Conservation (phyloP, 2,888 invertebrate species). For the Temnothorax ravouxi region DNA sequence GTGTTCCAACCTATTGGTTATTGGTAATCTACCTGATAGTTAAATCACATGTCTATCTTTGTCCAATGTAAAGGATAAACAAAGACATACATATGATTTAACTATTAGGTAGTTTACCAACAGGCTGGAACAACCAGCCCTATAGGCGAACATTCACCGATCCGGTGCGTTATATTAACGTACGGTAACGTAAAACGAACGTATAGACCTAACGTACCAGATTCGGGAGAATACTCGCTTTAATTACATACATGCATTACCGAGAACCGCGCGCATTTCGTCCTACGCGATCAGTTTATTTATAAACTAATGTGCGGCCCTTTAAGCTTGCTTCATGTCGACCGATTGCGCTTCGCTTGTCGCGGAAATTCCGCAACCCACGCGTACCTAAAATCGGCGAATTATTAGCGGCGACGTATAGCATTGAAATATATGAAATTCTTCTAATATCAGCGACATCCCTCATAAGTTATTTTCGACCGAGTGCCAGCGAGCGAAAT, state of each 20-base stretch:
- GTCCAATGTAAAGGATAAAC: too few relatives aligned
- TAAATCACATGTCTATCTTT: too few relatives aligned
- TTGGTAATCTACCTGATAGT: too few relatives aligned
- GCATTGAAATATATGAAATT: conserved; percentile 28
- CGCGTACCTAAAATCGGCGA: conserved; percentile 27
- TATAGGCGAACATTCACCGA: neutral
- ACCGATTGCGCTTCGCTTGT: neutral
- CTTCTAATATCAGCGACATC: conserved; percentile 5
- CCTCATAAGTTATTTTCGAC: conserved; percentile 21
- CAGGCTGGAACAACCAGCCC: too few relatives aligned
- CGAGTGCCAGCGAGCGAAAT: conserved; percentile 4
- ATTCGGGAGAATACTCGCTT: conserved; percentile 1
- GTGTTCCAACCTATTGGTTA: too few relatives aligned
- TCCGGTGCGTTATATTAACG: neutral
- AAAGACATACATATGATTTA: too few relatives aligned
- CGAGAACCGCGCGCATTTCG: neutral
- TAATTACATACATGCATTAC: conserved; percentile 29
- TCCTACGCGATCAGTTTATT: conserved; percentile 27
- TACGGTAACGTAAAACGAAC: neutral
- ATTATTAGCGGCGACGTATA: conserved; percentile 11
- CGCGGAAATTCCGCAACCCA: conserved; percentile 29
- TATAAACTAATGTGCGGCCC: conserved; percentile 13
- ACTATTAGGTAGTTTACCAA: too few relatives aligned
- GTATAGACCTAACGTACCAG: neutral
- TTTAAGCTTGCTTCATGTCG: neutral